A percentile compares a stretch with the other conserved stretches of the same genome.
Evolutionary conservation across 2,113 vertebrate genomes (phyloP).

Genomic region (Calypte anna): DNA sequence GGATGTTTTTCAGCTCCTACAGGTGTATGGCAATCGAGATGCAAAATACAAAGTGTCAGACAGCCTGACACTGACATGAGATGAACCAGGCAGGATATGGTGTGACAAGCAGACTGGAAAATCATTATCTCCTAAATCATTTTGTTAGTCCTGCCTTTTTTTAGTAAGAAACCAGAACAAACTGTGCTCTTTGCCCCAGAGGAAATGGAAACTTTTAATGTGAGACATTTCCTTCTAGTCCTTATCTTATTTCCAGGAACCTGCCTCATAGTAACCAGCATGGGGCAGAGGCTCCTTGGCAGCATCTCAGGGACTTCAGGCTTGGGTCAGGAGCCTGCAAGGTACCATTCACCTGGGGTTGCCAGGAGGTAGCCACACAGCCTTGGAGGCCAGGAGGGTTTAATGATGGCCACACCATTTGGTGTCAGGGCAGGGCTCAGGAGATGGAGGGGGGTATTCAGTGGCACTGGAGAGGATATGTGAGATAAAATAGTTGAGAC

Average conservation of each 20-base stretch:
- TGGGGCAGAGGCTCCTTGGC: neutral
- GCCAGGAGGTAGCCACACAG: neutral
- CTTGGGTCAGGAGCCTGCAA: neutral
- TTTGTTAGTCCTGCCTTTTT: neutral
- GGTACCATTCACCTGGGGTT: neutral
- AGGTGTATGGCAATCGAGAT: neutral
- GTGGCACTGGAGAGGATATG: neutral
- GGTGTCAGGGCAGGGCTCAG: neutral
- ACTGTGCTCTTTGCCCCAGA: neutral
- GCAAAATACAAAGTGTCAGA: neutral
- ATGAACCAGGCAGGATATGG: neutral
- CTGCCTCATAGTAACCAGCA: neutral
- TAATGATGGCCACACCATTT: neutral
- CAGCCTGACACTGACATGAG: neutral
- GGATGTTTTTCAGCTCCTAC: neutral
- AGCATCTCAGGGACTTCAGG: neutral
- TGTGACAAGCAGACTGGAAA: neutral
- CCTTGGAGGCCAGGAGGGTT: neutral
- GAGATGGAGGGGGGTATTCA: neutral
- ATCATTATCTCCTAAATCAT: neutral
- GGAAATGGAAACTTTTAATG: neutral
- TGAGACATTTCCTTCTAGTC: neutral
- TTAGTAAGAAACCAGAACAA: conserved; percentile 21
- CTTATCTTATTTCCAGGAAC: neutral
- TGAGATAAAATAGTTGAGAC: neutral